Evolutionary conservation across 2,113 vertebrate species (phyloP), one percentile per base, ranked within the genome.

Genomic region (Podocnemis expansa): DNA sequence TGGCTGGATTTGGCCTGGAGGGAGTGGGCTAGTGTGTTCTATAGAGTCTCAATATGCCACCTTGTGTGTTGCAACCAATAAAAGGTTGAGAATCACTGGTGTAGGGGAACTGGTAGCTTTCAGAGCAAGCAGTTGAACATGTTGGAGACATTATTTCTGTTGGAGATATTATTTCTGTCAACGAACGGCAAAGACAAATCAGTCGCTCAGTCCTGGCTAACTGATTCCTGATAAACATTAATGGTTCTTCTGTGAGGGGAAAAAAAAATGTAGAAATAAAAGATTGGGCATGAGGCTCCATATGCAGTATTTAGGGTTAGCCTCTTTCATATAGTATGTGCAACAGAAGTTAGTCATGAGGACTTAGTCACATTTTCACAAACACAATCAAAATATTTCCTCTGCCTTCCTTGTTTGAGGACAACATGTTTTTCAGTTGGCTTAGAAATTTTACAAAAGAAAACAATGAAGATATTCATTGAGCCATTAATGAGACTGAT

Each of bases 101-200:
- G n/a, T n/a, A n/a, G n/a, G n/a, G 11, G 21, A 27, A 93, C 60
- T 8, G 58, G 17, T 41, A 51, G 34, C 0, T 0, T 55, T 17
- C 10, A 22, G 6, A 76, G 31, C 9, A 75, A 75, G 24, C 1
- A 89, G 5, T 10, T 49, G 8, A n/a, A 60, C 2, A 27, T 0
- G 2, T 9, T 81, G 75, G 2, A 47, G 22, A 54, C 29, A 73
- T 3, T n/a, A n/a, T n/a, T n/a, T n/a, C n/a, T n/a, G n/a, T n/a
- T n/a, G n/a, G n/a, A n/a, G n/a, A n/a, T n/a, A n/a, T n/a, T n/a
- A n/a, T n/a, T n/a, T n/a, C n/a, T n/a, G n/a, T n/a, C n/a, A n/a
- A n/a, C n/a, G n/a, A n/a, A n/a, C n/a, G n/a, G n/a, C n/a, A n/a
- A n/a, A n/a, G n/a, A n/a, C n/a, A n/a, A n/a, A n/a, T n/a, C n/a